These are phyloP conservation scores for Meiosimyza platycephala DNA, from an alignment of 2,888 invertebrate genomes.

Conservation along the genomic window DNA sequence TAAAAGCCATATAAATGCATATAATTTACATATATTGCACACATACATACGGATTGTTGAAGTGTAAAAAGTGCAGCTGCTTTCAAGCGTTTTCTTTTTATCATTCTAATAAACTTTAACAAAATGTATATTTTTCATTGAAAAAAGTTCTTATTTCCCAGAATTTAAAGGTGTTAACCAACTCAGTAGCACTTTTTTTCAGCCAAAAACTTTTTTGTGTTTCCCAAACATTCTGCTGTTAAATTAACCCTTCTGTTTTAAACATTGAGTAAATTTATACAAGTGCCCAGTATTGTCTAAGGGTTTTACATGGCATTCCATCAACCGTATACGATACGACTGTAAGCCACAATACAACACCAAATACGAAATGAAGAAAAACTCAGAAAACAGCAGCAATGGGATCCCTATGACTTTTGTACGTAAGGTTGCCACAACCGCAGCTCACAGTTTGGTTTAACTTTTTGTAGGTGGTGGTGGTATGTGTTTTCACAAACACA, in stretches of 20 bases:
- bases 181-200: no score
- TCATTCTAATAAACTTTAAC: not conserved
- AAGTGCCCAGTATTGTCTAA: slow-evolving; percentile 9
- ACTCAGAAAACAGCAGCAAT: no score
- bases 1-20: not conserved
- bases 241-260: slow-evolving; percentile 18
- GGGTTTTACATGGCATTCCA: slow-evolving; percentile 4
- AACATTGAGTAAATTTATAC: slow-evolving; percentile 23
- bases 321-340: not conserved
- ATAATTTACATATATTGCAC: slow-evolving; percentile 24
- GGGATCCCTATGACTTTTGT: slow-evolving; percentile 3
- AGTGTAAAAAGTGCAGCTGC: no score
- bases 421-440: slow-evolving; percentile 19
- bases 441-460: slow-evolving; percentile 29
- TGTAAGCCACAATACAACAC: no score
- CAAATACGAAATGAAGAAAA: no score
- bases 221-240: slow-evolving; percentile 24
- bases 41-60: slow-evolving; percentile 31
- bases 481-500: not conserved
- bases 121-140: not conserved
- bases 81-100: no score
- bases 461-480: not conserved
- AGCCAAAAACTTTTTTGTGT: not conserved
- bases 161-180: no score
- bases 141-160: no score